Percentiles rank a stretch among this genome's conserved stretches.
Conservation (phyloP, 2,113 vertebrate genomes). For the Scomber japonicus region DNA sequence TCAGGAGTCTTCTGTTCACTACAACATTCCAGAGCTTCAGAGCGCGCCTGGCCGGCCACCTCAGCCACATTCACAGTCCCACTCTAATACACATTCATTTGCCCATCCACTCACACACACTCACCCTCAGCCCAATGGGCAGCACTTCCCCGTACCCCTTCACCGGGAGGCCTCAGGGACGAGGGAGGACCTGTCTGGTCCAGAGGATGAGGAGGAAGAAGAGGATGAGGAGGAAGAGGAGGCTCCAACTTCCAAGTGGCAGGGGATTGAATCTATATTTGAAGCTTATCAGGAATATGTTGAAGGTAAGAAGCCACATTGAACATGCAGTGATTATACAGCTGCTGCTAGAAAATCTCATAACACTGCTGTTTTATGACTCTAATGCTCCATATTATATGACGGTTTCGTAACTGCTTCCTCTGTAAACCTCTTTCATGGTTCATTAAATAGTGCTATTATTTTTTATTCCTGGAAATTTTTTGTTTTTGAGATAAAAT, state of each 20-base stretch:
- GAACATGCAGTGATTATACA: neutral
- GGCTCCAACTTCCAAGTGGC: conserved; percentile 89
- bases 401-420: neutral
- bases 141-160: conserved; percentile 81
- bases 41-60: conserved; percentile 76
- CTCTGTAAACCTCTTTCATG: neutral
- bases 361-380: neutral
- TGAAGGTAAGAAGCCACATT: conserved; percentile 87
- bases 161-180: conserved; percentile 78
- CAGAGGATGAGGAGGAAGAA: conserved; percentile 87
- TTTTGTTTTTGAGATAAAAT: neutral
- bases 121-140: conserved; percentile 90
- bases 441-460: neutral
- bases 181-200: conserved; percentile 81
- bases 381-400: no score
- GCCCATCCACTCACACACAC: conserved; percentile 57
- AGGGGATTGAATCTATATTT: conserved; percentile 96
- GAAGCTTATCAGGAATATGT: conserved; percentile 98
- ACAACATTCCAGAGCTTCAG: conserved; percentile 98
- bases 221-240: conserved; percentile 86
- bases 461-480: neutral
- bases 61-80: conserved; percentile 70
- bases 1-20: conserved; percentile 93
- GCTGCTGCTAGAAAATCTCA: neutral
- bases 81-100: conserved; percentile 78